phyloP scores from a whole-genome alignment of 2,797 vertebrate species.

The Tenualosa thibaudeaui region DNA sequence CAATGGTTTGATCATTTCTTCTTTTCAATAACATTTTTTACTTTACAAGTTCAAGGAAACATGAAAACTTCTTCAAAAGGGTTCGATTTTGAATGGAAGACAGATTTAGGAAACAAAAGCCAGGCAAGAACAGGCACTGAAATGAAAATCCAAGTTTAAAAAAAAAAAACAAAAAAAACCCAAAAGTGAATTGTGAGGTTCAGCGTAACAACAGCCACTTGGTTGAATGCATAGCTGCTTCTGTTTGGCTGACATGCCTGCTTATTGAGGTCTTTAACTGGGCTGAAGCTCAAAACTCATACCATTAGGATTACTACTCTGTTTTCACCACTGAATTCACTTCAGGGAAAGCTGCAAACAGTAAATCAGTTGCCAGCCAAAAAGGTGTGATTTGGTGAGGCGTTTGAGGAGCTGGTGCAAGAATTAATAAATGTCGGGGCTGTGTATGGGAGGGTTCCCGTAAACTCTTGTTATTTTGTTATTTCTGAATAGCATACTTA shows the following conservation, averaged over 20 bases:
- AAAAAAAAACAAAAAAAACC: background rate
- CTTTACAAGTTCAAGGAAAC: background rate
- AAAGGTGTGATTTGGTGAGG: too few species aligned
- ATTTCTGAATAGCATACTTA: too few species aligned
- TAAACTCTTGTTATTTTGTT: too few species aligned
- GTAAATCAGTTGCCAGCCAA: background rate
- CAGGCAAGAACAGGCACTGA: background rate
- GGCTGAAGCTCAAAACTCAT: background rate
- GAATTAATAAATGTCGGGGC: too few species aligned
- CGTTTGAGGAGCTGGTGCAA: too few species aligned
- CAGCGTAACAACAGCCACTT: background rate
- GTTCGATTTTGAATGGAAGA: background rate
- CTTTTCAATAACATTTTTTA: background rate
- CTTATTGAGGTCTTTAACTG: background rate
- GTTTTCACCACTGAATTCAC: too few species aligned
- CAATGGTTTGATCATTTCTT: background rate
- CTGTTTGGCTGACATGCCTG: background rate
- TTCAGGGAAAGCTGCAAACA: background rate
- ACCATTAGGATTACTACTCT: background rate
- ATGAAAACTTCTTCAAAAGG: background rate
- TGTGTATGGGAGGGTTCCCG: too few species aligned
- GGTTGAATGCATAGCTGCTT: background rate
- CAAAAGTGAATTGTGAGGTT: background rate
- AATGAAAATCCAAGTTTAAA: background rate
- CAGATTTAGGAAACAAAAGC: background rate